Percentiles rank a stretch among this genome's conserved stretches.
These are phyloP conservation scores for Apamea monoglypha DNA, from an alignment of 2,888 invertebrate genomes.

Conservation along the genomic window DNA sequence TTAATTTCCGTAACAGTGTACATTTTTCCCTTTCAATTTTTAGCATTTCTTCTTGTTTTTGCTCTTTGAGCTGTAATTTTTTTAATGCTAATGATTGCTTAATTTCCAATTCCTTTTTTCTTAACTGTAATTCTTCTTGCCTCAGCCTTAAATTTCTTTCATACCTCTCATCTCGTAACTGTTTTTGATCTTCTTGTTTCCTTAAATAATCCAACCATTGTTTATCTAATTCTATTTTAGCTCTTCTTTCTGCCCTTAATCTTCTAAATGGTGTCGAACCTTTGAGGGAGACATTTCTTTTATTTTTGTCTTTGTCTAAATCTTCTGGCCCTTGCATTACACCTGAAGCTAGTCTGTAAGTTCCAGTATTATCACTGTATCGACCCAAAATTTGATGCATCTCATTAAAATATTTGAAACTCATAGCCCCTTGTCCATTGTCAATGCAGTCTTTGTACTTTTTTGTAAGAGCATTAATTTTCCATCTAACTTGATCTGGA, in stretches of 20 bases:
- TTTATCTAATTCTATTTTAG: conserved; percentile 81
- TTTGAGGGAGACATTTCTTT: conserved; percentile 71
- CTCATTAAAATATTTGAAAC: conserved; percentile 83
- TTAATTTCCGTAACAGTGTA: conserved; percentile 76
- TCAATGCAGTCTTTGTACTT: conserved; percentile 83
- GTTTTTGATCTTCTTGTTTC: conserved; percentile 79
- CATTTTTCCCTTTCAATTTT: conserved; percentile 83
- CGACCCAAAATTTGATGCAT: conserved; percentile 82
- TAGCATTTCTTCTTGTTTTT: conserved; percentile 80
- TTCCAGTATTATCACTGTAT: conserved; percentile 74
- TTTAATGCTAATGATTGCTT: conserved; percentile 81
- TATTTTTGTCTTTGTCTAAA: conserved; percentile 71
- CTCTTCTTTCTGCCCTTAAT: conserved; percentile 78
- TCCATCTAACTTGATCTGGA: conserved; percentile 83
- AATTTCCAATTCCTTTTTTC: conserved; percentile 80
- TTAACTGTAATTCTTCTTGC: conserved; percentile 80
- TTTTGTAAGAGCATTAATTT: conserved; percentile 83
- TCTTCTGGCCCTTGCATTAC: conserved; percentile 72
- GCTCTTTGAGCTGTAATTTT: conserved; percentile 80
- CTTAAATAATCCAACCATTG: conserved; percentile 82
- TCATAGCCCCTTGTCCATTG: conserved; percentile 76
- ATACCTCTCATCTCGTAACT: conserved; percentile 78
- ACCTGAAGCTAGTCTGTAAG: conserved; percentile 80
- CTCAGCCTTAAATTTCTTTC: conserved; percentile 79
- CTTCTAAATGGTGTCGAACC: conserved; percentile 77